Conservation (phyloP, 1,140 invertebrate genomes). For the Chlorops oryzae region DNA sequence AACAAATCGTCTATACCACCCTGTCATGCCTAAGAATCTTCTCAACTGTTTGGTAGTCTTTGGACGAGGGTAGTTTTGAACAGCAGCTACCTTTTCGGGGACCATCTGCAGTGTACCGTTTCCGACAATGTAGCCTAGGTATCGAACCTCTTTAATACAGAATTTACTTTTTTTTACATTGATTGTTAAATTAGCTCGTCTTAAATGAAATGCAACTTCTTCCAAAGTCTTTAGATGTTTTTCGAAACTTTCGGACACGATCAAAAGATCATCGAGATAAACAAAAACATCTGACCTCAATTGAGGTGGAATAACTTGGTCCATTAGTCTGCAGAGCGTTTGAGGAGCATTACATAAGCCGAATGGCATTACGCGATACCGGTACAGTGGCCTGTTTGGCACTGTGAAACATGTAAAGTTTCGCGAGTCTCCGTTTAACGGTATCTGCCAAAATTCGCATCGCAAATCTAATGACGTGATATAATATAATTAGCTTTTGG, state of each 20-base stretch:
- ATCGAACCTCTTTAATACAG: conserved; percentile 19
- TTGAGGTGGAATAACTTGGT: neutral
- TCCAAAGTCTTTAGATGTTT: neutral
- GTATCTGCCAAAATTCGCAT: neutral
- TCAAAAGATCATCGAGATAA: neutral
- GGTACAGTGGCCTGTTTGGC: no score
- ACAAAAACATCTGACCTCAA: neutral
- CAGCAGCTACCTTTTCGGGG: conserved; percentile 17
- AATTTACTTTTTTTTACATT: conserved; percentile 48
- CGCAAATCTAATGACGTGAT: neutral
- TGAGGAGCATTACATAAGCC: no score
- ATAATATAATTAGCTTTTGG: neutral
- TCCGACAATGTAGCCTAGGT: conserved; percentile 8
- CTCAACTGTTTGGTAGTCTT: conserved; percentile 17
- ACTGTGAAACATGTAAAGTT: no score
- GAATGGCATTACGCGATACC: no score
- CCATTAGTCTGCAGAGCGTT: no score
- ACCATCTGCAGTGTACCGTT: conserved; percentile 8
- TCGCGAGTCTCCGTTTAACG: no score
- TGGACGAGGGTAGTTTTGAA: conserved; percentile 16
- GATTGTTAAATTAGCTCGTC: conserved; percentile 47
- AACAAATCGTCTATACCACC: conserved; percentile 8
- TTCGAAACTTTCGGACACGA: neutral
- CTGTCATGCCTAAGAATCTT: conserved; percentile 10
- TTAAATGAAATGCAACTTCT: no score